These are phyloP conservation scores for Mallateleia sp. DNA, from an alignment of 2,888 invertebrate genomes.

Conservation along the genomic window DNA sequence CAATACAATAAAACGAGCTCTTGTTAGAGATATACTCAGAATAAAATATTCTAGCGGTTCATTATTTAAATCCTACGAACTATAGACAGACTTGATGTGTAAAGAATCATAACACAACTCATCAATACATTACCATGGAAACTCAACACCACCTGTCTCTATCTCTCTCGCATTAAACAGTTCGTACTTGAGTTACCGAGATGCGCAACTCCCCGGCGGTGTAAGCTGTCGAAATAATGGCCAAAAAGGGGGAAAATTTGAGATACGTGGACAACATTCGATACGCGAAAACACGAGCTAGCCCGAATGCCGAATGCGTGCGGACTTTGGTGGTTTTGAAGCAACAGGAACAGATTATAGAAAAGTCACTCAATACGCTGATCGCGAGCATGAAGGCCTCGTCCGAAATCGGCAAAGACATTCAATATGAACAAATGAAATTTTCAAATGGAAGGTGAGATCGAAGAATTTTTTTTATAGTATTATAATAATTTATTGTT, in stretches of 20 bases:
- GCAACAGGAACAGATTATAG: slow-evolving; percentile 85
- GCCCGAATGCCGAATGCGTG: slow-evolving; percentile 79
- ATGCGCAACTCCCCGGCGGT: slow-evolving; percentile 19
- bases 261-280: slow-evolving; percentile 1
- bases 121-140: slow-evolving; percentile 68
- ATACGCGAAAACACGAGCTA: slow-evolving; percentile 28
- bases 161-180: slow-evolving; percentile 65
- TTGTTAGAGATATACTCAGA: slow-evolving; percentile 33
- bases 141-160: slow-evolving; percentile 38
- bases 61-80: slow-evolving; percentile 59
- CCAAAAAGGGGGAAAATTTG: slow-evolving; percentile 17
- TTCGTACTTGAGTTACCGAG: slow-evolving; percentile 40
- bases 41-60: slow-evolving; percentile 45
- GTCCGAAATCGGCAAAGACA: slow-evolving; percentile 78
- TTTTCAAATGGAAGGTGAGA: slow-evolving; percentile 59
- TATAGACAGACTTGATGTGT: slow-evolving; percentile 65
- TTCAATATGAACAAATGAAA: slow-evolving; percentile 80
- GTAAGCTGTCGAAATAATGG: slow-evolving; percentile 21
- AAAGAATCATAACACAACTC: slow-evolving; percentile 65
- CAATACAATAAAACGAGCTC: slow-evolving; percentile 42
- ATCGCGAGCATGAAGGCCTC: slow-evolving; percentile 85
- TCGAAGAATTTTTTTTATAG: too few relatives aligned
- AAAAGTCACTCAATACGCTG: slow-evolving; percentile 83
- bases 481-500: too few relatives aligned
- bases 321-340: slow-evolving; percentile 85